Evolutionary conservation across 2,888 invertebrate genomes (phyloP).

Genomic region (Cephus runcator): DNA sequence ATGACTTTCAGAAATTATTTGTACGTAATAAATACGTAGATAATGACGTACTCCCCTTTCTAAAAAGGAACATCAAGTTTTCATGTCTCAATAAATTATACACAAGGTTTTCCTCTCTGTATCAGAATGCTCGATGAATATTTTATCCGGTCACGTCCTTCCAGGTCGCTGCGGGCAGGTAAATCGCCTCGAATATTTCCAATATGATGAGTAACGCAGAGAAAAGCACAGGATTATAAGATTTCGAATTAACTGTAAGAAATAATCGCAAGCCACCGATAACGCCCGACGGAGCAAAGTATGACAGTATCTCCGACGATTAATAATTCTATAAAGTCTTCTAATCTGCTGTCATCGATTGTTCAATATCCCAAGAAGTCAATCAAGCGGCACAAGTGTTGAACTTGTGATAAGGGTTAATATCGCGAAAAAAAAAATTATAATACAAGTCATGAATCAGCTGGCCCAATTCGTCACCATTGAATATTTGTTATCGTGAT

Average conservation of each 20-base stretch:
- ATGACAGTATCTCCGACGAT: not conserved
- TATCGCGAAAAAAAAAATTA: not conserved
- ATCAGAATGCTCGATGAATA: not conserved
- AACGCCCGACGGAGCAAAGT: not conserved
- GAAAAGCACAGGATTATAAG: not conserved
- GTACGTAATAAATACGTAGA: not conserved
- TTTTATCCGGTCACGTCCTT: not conserved
- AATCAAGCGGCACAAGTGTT: not conserved
- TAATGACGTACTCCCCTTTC: not conserved
- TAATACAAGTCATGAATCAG: not conserved
- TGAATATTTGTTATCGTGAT: not conserved
- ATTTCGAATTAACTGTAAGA: not conserved
- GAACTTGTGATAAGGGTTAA: not conserved
- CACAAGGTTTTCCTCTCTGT: not conserved
- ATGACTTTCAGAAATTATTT: not conserved
- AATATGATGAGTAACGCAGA: not conserved
- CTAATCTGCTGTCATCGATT: not conserved
- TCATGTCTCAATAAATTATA: not conserved
- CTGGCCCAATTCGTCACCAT: not conserved
- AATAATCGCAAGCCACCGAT: not conserved
- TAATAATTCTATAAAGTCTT: not conserved
- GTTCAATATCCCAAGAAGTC: not conserved
- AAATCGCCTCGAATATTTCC: not conserved
- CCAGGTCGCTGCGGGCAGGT: no score
- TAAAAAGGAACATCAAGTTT: not conserved